Evolutionary conservation across 2,113 vertebrate species (phyloP), one percentile per base, ranked within the genome.

Genomic region (Gavia stellata): DNA sequence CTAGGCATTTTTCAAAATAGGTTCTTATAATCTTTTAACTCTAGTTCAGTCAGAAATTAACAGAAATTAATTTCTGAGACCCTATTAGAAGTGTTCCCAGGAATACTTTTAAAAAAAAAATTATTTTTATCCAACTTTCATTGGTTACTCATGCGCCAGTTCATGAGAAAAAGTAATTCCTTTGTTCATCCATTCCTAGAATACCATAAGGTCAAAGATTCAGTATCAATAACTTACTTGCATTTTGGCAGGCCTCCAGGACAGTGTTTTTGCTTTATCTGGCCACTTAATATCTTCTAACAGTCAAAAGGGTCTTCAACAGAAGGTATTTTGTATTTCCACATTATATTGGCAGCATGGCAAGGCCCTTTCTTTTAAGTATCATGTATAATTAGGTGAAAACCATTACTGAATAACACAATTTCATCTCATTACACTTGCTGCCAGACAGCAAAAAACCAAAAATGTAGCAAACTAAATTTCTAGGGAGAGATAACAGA

Each of bases 401-500:
- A 93, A 81, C 20, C 45, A 66, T 33, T 73, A 63, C 21, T 65
- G 53, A 82, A 44, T 23, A 88, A 82, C 56, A 59, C 6, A 62
- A 50, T 93, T 73, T 63, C 12, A 71, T 74, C 53, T 55, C 56
- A 73, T 81, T 86, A 91, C 38, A 47, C 31, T 92, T 86, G 68
- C 53, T 96, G 31, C 25, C 61, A 87, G 55, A 87, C 18, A 79
- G 25, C 14, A 94, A 77, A 86, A 87, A 61, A 3, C 1, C 36
- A 63, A 90, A 91, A 84, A 67, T 23, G 24, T 15, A 91, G 61
- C 65, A 87, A 94, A 63, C 56, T 55, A 71, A 62, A 87, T 89
- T 96, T 95, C 86, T 61, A 91, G 86, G 81, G 81, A 94, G 36
- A 82, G 34, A 81, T 44, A 95, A 83, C 9, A 81, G 15, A 92